A percentile compares a stretch with the other conserved stretches of the same genome.
Evolutionary conservation across 2,888 invertebrate genomes (phyloP).

Genomic region (Agrenia bidenticulata): DNA sequence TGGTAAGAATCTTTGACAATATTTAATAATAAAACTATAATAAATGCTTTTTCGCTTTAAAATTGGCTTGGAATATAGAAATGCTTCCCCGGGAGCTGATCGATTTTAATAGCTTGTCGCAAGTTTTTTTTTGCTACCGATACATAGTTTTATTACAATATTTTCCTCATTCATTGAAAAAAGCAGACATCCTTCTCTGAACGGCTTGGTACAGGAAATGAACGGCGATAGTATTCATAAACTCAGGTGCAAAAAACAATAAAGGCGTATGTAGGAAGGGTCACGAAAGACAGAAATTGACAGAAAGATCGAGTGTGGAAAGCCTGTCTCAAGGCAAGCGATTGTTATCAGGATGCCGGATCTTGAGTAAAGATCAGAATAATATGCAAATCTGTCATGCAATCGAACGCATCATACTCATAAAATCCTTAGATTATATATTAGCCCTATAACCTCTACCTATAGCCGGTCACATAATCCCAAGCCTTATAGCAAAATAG

Average conservation of each 20-base stretch:
- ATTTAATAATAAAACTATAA: too few relatives aligned
- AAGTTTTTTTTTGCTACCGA: too few relatives aligned
- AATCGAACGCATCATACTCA: conserved; percentile 1
- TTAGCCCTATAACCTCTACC: neutral
- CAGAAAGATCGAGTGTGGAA: neutral
- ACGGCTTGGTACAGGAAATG: neutral
- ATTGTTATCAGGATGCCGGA: conserved; percentile 16
- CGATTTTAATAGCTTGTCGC: too few relatives aligned
- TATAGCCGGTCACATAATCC: too few relatives aligned
- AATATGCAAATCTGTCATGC: conserved; percentile 12
- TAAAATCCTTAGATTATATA: neutral
- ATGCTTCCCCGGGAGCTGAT: too few relatives aligned
- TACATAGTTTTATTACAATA: too few relatives aligned
- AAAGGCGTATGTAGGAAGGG: conserved; percentile 7
- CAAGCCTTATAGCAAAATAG: too few relatives aligned
- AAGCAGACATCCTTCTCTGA: neutral
- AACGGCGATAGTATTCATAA: too few relatives aligned
- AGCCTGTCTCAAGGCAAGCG: neutral
- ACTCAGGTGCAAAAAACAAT: neutral
- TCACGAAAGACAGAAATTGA: conserved; percentile 1
- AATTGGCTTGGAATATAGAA: too few relatives aligned
- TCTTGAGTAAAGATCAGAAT: neutral
- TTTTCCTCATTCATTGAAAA: neutral
- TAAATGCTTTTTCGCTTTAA: too few relatives aligned
- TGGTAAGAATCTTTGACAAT: neutral